Conservation (phyloP, 1,140 invertebrate genomes). For the Ericerus pela region DNA sequence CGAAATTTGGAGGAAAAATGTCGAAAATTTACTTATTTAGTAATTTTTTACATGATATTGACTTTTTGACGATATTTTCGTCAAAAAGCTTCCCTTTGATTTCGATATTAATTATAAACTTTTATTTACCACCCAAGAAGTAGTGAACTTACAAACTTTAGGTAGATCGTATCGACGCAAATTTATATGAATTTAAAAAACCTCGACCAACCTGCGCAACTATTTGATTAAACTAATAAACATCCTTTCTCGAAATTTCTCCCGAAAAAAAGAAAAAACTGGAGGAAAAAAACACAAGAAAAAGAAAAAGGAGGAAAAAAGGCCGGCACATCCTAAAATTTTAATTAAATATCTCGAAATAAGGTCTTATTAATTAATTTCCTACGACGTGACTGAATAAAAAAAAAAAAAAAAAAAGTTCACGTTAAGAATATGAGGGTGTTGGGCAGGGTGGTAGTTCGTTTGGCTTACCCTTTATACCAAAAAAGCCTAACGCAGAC, state of each 20-base stretch:
- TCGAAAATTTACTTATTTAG: too few relatives aligned
- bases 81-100: too few relatives aligned
- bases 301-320: background rate
- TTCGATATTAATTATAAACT: too few relatives aligned
- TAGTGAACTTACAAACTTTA: too few relatives aligned
- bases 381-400: background rate
- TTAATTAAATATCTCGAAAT: constrained; percentile 12
- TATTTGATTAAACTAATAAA: constrained; percentile 6
- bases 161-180: too few relatives aligned
- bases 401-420: too few relatives aligned
- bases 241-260: too few relatives aligned
- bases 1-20: too few relatives aligned
- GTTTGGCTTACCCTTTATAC: constrained; percentile 9
- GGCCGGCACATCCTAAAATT: background rate
- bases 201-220: background rate
- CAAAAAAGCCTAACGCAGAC: constrained; percentile 9
- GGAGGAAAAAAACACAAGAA: background rate
- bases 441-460: background rate
- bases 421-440: background rate
- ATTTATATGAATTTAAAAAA: too few relatives aligned
- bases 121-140: too few relatives aligned
- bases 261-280: background rate
- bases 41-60: too few relatives aligned
- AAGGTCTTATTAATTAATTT: constrained; percentile 12
- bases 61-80: too few relatives aligned